Evolutionary conservation across 35 echinoderm and acorn worm species (phyloP), one percentile per base, ranked within the genome.

Genomic region (Ophioderma brevispina): DNA sequence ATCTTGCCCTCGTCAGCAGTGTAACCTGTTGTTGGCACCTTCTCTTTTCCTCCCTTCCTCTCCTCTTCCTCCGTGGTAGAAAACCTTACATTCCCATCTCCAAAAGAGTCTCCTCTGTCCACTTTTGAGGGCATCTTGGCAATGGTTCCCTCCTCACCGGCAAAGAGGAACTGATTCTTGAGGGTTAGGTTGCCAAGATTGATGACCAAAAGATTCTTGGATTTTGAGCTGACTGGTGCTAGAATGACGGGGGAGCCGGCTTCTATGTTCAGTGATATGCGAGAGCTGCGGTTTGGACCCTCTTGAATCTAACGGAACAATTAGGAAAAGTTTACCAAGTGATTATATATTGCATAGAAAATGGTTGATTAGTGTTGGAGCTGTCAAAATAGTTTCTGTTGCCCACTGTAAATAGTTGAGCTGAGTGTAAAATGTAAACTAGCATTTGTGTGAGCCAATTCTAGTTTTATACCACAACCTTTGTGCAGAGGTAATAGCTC

Each of bases 211-310:
- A 95, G 82, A 39, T 95, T 94, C 33, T 93, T 87, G 38, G 93
- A 95, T 33, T 88, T 84, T 34, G 96, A 98, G 84, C 93, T 93
- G 78, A 95, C 84, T 8, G 96, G 96, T 33, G 91, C 90, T 23
- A 98, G 82, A 1, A 94, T 90, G 82, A 98, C 96, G n/a, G 96
- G 96, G 19, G 96, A 98, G 21, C 93, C 96, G 33, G 96, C 96
- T 63, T 95, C 80, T n/a, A 98, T 90, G 35, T 98, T 91, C 8
- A 98, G 81, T 33, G 79, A 88, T 81, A 98, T 92, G 1, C 96
- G 94, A 81, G 90, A 76, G 10, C 76, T 75, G n/a, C 90, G 76
- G 17, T 75, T 87, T n/a, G 90, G 93, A 32, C 76, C 93, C 31
- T 95, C 96, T 39, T 87, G 81, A 32, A 98, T 87, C 96, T 98